A percentile compares a stretch with the other conserved stretches of the same genome.
phyloP scores from a whole-genome alignment of 1,140 invertebrate species.

The Sycophaga agraensis region DNA sequence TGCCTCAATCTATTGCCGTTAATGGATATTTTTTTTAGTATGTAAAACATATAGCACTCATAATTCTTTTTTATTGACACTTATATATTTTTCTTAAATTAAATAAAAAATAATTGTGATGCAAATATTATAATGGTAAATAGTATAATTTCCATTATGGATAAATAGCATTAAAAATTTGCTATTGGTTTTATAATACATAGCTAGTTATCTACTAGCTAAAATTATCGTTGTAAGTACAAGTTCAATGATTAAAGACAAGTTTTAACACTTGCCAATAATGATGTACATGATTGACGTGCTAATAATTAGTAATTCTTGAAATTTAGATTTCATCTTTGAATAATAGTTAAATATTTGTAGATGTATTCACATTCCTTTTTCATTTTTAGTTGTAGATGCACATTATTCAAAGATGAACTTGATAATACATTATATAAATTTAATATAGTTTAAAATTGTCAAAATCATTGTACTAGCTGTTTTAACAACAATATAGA shows the following conservation, averaged over 20 bases:
- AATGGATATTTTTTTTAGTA: neutral
- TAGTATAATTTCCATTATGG: conserved; percentile 5
- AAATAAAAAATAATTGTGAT: neutral
- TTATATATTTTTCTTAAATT: conserved; percentile 3
- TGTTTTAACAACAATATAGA: conserved; percentile 23
- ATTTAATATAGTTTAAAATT: conserved; percentile 13
- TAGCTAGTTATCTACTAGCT: too few species aligned
- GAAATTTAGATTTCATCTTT: conserved; percentile 13
- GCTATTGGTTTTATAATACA: conserved; percentile 10
- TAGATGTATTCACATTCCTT: conserved; percentile 14
- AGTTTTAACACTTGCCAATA: conserved; percentile 15
- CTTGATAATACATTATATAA: neutral
- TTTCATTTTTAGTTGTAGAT: conserved; percentile 2
- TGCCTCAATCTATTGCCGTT: neutral
- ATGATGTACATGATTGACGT: neutral
- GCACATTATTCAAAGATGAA: conserved; percentile 9
- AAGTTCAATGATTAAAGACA: conserved; percentile 2
- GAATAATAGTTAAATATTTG: conserved; percentile 16
- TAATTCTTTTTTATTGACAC: neutral
- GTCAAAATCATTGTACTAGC: conserved; percentile 6
- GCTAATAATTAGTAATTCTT: neutral
- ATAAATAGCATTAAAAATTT: neutral
- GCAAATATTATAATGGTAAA: conserved; percentile 2
- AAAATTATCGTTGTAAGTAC: conserved; percentile 8
- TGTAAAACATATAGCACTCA: neutral